Percentiles rank a stretch among this genome's conserved stretches.
These are phyloP conservation scores for Caranx ignobilis DNA, from an alignment of 2,113 vertebrate species.

Conservation along the genomic window DNA sequence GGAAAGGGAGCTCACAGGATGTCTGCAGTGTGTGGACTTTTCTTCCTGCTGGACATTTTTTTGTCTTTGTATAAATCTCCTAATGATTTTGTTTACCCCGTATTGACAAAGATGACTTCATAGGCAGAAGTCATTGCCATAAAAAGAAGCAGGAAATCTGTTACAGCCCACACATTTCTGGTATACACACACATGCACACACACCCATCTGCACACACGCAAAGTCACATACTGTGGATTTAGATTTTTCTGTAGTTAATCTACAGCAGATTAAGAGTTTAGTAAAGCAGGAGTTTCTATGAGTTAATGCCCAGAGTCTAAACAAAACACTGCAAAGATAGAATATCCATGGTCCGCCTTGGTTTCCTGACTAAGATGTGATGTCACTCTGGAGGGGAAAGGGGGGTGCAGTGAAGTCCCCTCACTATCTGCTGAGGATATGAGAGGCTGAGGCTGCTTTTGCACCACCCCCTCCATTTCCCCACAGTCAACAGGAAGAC, in stretches of 20 bases:
- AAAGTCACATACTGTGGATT: conserved; percentile 63
- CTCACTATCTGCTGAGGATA: conserved; percentile 63
- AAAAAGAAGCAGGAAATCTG: conserved; percentile 52
- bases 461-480: conserved; percentile 75
- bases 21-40: conserved; percentile 4
- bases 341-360: conserved; percentile 59
- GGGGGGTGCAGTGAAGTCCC: conserved; percentile 54
- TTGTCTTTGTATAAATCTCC: conserved; percentile 38
- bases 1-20: conserved; percentile 10
- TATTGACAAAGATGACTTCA: conserved; percentile 36
- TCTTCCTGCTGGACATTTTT: not conserved
- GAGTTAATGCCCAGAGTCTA: conserved; percentile 33
- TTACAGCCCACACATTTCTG: not conserved
- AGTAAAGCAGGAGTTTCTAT: conserved; percentile 20
- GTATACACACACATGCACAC: not conserved
- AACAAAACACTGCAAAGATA: conserved; percentile 67
- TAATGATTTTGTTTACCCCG: conserved; percentile 57
- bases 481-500: conserved; percentile 84
- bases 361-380: conserved; percentile 71
- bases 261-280: conserved; percentile 59
- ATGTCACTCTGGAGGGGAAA: conserved; percentile 62
- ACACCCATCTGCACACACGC: conserved; percentile 18
- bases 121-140: conserved; percentile 1
- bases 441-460: conserved; percentile 62
- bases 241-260: conserved; percentile 55